Base-by-base conservation (phyloP, 1,140 invertebrate species). In the Thaumatotibia leucotreta region DNA sequence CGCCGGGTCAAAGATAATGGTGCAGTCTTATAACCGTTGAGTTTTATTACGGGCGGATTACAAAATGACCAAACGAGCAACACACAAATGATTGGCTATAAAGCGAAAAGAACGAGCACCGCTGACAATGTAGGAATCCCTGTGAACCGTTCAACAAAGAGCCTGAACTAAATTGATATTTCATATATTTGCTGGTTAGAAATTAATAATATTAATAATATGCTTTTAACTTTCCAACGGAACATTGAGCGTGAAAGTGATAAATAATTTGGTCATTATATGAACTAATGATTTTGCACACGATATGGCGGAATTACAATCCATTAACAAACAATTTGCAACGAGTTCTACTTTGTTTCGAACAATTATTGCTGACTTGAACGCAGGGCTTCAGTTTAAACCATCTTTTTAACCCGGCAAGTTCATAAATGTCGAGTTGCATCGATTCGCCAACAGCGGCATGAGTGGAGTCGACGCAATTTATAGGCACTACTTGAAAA, bases 41-140 rank as follows among this genome's bases (percentile, higher is more conserved):
- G 76, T 83, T 87, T 88, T 88, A 88, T 88, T 86, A 78, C 76
- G 66, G 70, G 68, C 72, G 76, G 77, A 84, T 86, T 84, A 78
- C 80, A 80, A 81, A 86, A 85, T 83, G 78, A 80, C 75, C 73
- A 83, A 82, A 82, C 74, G 71, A 76, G 74, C 65, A 67, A 69
- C 67, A 72, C 71, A 82, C 83, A 83, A 84, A 85, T 83, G 82
- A 84, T 81, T 83, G 80, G 76, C 75, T 69, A 77, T 86, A 84
- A 87, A 87, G 73, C 69, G 75, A 72, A 82, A 80, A 78, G 77
- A 80, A 77, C 73, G 74, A 74, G 68, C 73, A 65, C 69, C 67
- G 72, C 75, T 73, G 74, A 85, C 84, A 83, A 77, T 83, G 84
- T 87, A 85, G 52, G 39, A 58, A 29, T 31, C 24, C 24, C 11